Base-by-base conservation (phyloP, 2,113 vertebrate species). In the Heterotilapia buettikoferi region DNA sequence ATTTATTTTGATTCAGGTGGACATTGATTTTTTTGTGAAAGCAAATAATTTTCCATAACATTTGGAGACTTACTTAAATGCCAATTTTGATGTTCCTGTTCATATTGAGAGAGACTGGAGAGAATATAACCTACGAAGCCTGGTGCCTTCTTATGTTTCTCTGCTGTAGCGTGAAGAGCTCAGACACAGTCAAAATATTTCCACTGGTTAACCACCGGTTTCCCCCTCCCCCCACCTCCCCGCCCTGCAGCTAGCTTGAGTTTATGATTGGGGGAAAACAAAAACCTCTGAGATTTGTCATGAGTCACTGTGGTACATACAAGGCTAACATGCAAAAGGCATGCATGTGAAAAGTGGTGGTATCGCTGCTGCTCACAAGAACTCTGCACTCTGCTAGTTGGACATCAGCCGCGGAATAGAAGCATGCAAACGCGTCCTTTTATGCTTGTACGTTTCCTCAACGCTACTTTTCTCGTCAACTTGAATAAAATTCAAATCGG, bases 181-280 rank as follows among this genome's bases (percentile, higher is more conserved):
- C 82, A 50, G 71, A 78, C 45, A 40, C 82, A 89, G 85, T 93
- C 91, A 94, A 79, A 94, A 89, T 86, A 89, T 96, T 96, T 96
- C 95, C 94, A 95, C 68, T 95, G 95, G 95, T 95, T 96, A 95
- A 96, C 96, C 96, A 94, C 96, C 76, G 66, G 18, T 80, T 24
- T 16, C 82, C 87, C 88, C 90, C 56, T 47, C 89, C 79, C 86
- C 89, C 86, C 43, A 47, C 71, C 80, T 82, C 61, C 38, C 38
- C 3, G 1, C 81, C 54, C 83, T 83, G 45, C 86, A 76, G 45
- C 50, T 84, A 59, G 59, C 10, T 73, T 84, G 85, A 54, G 61
- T 83, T 87, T 86, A 19, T 86, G 83, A 92, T 81, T 9, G 63
- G 40, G 84, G 86, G 78, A 26, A 88, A 61, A 80, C 53, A 73